phyloP scores from a whole-genome alignment of 2,888 invertebrate genomes.

The Iselma pallidipennis region DNA sequence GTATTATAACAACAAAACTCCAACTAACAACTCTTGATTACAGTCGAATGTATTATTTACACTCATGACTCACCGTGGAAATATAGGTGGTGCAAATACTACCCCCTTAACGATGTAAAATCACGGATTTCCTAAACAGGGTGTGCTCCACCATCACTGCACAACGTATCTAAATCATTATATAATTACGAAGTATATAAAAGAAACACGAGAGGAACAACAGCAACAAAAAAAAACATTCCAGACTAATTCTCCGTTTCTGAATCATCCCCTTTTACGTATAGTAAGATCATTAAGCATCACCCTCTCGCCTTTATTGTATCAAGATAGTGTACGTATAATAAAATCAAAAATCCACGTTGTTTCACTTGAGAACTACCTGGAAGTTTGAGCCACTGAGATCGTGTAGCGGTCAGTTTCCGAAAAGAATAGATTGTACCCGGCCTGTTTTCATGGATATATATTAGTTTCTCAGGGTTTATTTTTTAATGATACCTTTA shows the following conservation, averaged over 20 bases:
- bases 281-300: background rate
- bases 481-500: background rate
- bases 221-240: background rate
- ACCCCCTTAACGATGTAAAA: slow-evolving; percentile 36
- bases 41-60: slow-evolving; percentile 42
- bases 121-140: slow-evolving; percentile 34
- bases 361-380: no score
- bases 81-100: slow-evolving; percentile 39
- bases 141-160: background rate
- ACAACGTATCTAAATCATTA: background rate
- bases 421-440: background rate
- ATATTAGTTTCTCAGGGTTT: background rate
- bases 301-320: background rate
- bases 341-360: background rate
- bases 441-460: background rate
- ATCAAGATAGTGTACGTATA: background rate
- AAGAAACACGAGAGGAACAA: no score
- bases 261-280: slow-evolving; percentile 1
- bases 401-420: background rate
- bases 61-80: slow-evolving; percentile 44
- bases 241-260: background rate
- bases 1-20: slow-evolving; percentile 35
- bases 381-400: no score
- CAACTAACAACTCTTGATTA: slow-evolving; percentile 39
- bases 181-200: background rate